Conservation (phyloP, 2,888 invertebrate genomes). For the Folsomia manolachei region DNA sequence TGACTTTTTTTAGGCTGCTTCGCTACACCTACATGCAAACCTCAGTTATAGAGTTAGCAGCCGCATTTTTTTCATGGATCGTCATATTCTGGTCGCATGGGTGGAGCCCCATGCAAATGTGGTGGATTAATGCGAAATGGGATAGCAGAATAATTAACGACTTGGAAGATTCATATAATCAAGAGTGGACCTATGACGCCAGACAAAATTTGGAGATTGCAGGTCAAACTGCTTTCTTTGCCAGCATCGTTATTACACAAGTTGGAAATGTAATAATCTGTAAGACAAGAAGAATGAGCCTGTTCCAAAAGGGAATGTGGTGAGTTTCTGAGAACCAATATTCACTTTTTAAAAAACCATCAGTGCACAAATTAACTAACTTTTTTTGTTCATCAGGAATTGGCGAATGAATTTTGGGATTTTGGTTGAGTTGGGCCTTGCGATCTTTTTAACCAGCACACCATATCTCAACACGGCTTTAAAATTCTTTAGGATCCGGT, state of each 20-base stretch:
- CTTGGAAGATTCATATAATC: conserved; percentile 44
- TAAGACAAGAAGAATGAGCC: conserved; percentile 44
- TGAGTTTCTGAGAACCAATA: conserved; percentile 21
- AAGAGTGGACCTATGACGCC: conserved; percentile 44
- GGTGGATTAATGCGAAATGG: conserved; percentile 33
- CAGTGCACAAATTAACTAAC: not conserved
- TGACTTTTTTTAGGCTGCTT: conserved; percentile 30
- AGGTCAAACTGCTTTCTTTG: conserved; percentile 46
- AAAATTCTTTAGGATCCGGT: conserved; percentile 32
- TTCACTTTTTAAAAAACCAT: not conserved
- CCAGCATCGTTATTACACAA: conserved; percentile 46
- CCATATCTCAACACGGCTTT: conserved; percentile 36
- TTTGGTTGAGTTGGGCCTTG: conserved; percentile 34
- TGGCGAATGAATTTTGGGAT: conserved; percentile 49
- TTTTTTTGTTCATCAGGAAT: no score
- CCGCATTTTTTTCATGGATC: conserved; percentile 45
- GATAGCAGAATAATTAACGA: conserved; percentile 42
- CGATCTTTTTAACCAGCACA: conserved; percentile 44
- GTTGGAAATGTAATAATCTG: conserved; percentile 45
- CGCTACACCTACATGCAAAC: conserved; percentile 47
- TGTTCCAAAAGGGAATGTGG: conserved; percentile 53
- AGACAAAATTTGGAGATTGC: conserved; percentile 33
- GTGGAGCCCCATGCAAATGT: conserved; percentile 37
- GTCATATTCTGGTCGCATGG: conserved; percentile 42
- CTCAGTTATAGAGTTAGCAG: conserved; percentile 37